Conservation (phyloP, 2,797 vertebrate species). For the Rhynchotus rufescens region DNA sequence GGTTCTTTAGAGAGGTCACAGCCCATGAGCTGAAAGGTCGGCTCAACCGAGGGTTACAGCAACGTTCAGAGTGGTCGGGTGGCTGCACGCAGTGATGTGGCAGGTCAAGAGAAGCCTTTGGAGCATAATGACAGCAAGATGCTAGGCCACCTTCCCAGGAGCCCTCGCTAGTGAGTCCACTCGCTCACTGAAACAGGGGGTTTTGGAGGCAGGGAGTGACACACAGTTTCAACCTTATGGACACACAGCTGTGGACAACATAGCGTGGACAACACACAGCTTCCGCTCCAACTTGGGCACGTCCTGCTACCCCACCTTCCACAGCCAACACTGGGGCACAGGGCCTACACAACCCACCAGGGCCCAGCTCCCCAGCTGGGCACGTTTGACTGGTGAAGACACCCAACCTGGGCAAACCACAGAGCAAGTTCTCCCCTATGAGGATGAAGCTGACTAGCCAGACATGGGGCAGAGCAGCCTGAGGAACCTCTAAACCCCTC, state of each 20-base stretch:
- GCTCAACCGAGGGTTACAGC: no score
- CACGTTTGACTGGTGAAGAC: neutral
- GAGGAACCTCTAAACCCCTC: neutral
- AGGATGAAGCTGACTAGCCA: neutral
- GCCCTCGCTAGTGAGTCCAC: neutral
- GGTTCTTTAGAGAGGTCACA: neutral
- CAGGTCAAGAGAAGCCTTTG: no score
- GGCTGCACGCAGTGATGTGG: neutral
- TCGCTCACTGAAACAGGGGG: accelerated
- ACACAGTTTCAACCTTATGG: neutral
- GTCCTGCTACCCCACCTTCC: accelerated
- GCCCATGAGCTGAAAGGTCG: neutral
- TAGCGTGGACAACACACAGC: accelerated
- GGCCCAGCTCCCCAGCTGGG: neutral
- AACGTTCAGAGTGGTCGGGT: no score
- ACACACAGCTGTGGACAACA: neutral
- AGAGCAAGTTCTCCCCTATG: neutral
- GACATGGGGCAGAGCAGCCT: no score
- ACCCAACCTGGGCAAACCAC: neutral
- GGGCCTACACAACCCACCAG: neutral
- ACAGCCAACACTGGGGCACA: no score
- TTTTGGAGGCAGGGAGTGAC: neutral
- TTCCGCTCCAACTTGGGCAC: neutral
- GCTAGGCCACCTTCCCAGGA: neutral
- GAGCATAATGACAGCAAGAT: neutral